Evolutionary conservation across 2,888 invertebrate species (phyloP).

Genomic region (Bruchidius siliquastri): DNA sequence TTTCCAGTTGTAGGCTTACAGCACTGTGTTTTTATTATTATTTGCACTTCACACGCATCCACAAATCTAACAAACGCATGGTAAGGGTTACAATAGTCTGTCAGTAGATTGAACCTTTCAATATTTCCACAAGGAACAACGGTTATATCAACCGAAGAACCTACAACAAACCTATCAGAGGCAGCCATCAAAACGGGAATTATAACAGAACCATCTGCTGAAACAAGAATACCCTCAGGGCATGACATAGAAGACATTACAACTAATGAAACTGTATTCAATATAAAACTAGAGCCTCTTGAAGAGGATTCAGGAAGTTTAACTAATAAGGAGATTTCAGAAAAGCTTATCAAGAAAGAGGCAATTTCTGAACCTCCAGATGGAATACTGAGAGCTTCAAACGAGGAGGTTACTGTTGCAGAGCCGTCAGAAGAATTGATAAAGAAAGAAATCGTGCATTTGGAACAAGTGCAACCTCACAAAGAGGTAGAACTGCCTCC

Average conservation of each 20-base stretch:
- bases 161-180: neutral
- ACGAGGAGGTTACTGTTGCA: neutral
- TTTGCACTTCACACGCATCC: slow-evolving; percentile 25
- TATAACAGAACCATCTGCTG: neutral
- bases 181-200: neutral
- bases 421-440: neutral
- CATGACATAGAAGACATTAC: too few species aligned
- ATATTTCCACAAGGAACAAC: slow-evolving; percentile 36
- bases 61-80: slow-evolving; percentile 22
- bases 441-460: neutral
- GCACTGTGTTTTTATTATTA: slow-evolving; percentile 17
- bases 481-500: neutral
- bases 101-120: slow-evolving; percentile 28
- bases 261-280: too few species aligned
- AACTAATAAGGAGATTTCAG: too few species aligned
- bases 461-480: neutral
- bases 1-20: neutral
- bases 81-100: slow-evolving; percentile 15
- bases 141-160: slow-evolving; percentile 16
- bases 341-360: neutral
- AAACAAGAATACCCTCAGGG: too few species aligned
- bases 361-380: neutral
- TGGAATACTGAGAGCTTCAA: neutral
- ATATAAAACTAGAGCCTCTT: neutral
- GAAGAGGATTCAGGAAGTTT: neutral